These are phyloP conservation scores for Plumapathes pennacea DNA, from an alignment of 92 coral and sea anemone genomes.

Conservation along the genomic window DNA sequence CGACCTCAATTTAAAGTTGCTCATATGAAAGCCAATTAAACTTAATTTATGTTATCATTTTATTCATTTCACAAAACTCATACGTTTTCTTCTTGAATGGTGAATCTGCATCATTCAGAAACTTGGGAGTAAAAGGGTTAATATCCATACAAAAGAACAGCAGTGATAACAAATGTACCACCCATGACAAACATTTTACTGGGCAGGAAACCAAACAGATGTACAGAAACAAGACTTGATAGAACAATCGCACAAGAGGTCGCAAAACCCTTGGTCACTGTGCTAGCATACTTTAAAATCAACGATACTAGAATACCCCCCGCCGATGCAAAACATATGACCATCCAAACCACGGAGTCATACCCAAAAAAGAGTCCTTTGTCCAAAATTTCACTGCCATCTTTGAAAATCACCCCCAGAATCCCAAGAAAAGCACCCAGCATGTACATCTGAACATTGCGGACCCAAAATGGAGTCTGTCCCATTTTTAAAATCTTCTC, in stretches of 20 bases:
- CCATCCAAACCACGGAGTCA: slow-evolving; percentile 58
- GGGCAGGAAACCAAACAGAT: slow-evolving; percentile 64
- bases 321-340: slow-evolving; percentile 57
- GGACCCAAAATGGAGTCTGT: slow-evolving; percentile 58
- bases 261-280: slow-evolving; percentile 84
- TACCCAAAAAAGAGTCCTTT: slow-evolving; percentile 75
- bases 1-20: too few relatives aligned
- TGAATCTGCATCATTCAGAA: too few relatives aligned
- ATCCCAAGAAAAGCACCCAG: slow-evolving; percentile 59
- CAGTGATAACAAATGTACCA: slow-evolving; percentile 56
- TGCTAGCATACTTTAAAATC: slow-evolving; percentile 77
- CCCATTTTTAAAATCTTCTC: slow-evolving; percentile 67
- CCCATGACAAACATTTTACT: slow-evolving; percentile 64
- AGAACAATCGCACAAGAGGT: slow-evolving; percentile 82
- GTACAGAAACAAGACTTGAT: slow-evolving; percentile 73
- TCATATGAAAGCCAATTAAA: too few relatives aligned
- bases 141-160: slow-evolving; percentile 63
- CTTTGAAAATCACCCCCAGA: slow-evolving; percentile 65
- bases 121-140: too few relatives aligned
- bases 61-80: too few relatives aligned
- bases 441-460: slow-evolving; percentile 64
- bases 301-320: slow-evolving; percentile 78
- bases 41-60: too few relatives aligned
- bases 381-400: slow-evolving; percentile 45
- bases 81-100: too few relatives aligned